Base-by-base conservation (phyloP, 2,113 vertebrate genomes). In the Alces alces region DNA sequence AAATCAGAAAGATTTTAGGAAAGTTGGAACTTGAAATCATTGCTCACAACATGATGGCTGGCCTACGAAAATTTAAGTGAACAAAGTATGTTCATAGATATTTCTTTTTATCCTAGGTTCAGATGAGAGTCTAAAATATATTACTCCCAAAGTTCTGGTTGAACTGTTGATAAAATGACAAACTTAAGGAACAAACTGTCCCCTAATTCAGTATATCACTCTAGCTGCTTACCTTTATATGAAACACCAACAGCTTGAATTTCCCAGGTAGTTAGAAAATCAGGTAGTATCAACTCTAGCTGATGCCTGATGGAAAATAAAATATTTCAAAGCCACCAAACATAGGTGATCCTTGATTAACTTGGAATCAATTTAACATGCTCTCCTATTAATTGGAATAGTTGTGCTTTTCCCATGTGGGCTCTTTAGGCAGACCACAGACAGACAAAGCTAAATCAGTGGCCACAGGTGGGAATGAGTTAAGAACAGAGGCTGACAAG, bases 211-310 rank as follows among this genome's bases (percentile, higher is more conserved):
- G 0, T 82, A 30, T n/a, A 30, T 82, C 52, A 47, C 36, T 82
- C 27, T n/a, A 55, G 23, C 17, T 61, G 39, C 64, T 92, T 89
- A 84, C 93, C 89, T 88, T 95, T 57, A n/a, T n/a, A 23, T 66
- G 89, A 95, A 84, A 92, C 39, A 55, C 55, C 27, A 89, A 85
- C 15, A 19, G 36, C 78, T 92, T 78, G 84, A 57, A 96, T 96
- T 89, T 76, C 55, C 96, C 84, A 96, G 21, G 84, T 28, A 47
- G 25, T 39, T 95, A 8, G 5, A 83, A 54, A 33, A 33, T 78
- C 55, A 57, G 89, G 89, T 83, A 84, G 36, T 39, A 33, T 25
- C 39, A 92, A 78, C 19, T 78, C 30, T 6, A 84, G 39, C 84
- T 95, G 84, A 95, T 84, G 7, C 33, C 89, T 95, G 66, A 39